Base-by-base conservation (phyloP, 92 coral and sea anemone genomes). In the Actinostola sp. region DNA sequence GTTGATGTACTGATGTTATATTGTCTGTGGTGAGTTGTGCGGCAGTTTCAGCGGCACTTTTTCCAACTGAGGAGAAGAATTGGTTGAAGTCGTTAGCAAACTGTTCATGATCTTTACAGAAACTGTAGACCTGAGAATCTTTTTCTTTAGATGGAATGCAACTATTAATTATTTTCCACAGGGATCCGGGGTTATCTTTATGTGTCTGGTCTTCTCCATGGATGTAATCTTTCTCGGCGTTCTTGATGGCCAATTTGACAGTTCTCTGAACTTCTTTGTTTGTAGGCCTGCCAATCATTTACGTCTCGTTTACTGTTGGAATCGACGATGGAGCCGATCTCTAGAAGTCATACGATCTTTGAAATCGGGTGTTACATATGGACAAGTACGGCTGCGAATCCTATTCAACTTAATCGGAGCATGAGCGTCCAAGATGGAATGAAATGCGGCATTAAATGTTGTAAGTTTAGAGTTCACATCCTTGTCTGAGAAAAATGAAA, bases 351-450 rank as follows among this genome's bases (percentile, higher is more conserved):
- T 65, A 3, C 25, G 81, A 1, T 42, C 68, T 61, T 44, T 73
- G 16, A 73, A 63, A 5, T 39, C 72, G 33, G 33, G 56, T 0
- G 71, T 73, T 8, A 73, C 73, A 32, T 34, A 61, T 7, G 76
- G 76, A 33, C 73, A 67, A 6, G 73, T 66, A 6, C 59, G 12
- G 59, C 34, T 67, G 17, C 61, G 62, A 32, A 84, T 46, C 64
- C 65, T 79, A 27, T 55, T 29, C 8, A 78, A 66, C 66, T 61
- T 67, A 9, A 73, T 51, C 8, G 82, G 86, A 26, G 85, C 82
- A 33, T 80, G 78, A 0, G 54, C 26, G 27, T 72, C 81, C 10
- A 84, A 75, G 19, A 44, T 41, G 48, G 60, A 51, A 14, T 62
- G 78, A n/a, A 83, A 52, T 35, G 56, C 72, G 27, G 58, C 42